Conservation (phyloP, 2,888 invertebrate species). For the Acanthosepion pharaonis region DNA sequence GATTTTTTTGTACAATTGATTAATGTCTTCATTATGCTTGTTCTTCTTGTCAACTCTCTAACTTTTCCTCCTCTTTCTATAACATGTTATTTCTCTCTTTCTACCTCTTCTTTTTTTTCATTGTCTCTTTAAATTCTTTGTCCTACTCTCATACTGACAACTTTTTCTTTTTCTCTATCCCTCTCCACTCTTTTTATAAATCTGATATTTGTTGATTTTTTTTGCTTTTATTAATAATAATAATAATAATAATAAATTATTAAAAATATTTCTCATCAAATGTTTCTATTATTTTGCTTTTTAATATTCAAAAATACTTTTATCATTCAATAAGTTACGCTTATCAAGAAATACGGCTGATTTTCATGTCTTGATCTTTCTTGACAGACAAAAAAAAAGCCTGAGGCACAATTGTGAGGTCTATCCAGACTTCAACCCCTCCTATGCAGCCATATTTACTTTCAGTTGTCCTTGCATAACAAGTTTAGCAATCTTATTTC, state of each 20-base stretch:
- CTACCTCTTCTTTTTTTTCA: not conserved
- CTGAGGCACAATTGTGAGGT: no score
- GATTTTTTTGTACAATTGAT: no score
- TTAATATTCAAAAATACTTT: not conserved
- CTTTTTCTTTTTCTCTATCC: not conserved
- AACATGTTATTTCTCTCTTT: not conserved
- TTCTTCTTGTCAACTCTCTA: not conserved
- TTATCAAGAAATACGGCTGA: not conserved
- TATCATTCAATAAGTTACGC: not conserved
- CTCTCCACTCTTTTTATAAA: not conserved
- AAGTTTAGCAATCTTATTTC: no score
- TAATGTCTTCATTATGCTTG: not conserved
- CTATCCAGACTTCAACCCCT: no score
- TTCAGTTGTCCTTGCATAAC: no score
- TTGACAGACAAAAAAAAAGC: not conserved
- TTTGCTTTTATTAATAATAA: no score
- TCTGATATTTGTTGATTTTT: not conserved
- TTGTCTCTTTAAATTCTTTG: not conserved
- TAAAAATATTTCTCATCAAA: no score
- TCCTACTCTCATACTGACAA: not conserved
- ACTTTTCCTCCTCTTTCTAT: not conserved
- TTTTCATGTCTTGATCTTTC: not conserved
- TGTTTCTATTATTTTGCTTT: not conserved
- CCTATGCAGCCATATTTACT: no score
- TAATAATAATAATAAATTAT: no score